These are phyloP conservation scores for Erpetoichthys calabaricus DNA, from an alignment of 2,797 vertebrate genomes.

Conservation along the genomic window DNA sequence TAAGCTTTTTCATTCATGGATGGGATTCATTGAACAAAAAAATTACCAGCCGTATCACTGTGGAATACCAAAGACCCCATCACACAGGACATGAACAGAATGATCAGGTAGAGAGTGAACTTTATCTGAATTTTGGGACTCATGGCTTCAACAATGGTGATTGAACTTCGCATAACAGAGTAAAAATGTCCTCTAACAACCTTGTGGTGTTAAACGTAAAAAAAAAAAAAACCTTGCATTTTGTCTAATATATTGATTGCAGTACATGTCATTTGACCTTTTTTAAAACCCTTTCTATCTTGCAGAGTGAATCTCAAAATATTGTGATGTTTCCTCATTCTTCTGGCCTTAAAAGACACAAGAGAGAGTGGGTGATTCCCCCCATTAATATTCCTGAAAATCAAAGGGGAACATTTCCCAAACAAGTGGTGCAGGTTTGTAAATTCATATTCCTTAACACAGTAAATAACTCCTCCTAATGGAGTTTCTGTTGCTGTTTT, in stretches of 20 bases:
- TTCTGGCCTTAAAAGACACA: constrained; percentile 31
- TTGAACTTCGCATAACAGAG: too few species aligned
- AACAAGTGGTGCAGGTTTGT: constrained; percentile 24
- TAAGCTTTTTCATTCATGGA: constrained; percentile 26
- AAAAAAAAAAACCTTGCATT: too few species aligned
- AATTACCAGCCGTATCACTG: constrained; percentile 21
- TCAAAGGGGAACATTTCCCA: constrained; percentile 26
- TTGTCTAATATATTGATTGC: not conserved
- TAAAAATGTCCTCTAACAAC: too few species aligned
- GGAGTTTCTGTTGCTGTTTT: not conserved
- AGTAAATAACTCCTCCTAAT: not conserved
- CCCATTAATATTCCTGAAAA: constrained; percentile 26
- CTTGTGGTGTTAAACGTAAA: too few species aligned
- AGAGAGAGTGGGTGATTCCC: constrained; percentile 48
- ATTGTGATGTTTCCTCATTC: constrained; percentile 25
- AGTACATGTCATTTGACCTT: not conserved
- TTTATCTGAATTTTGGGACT: not conserved
- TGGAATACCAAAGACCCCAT: constrained; percentile 18
- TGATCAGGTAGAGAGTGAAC: not conserved
- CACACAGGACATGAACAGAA: not conserved
- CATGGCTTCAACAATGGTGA: not conserved
- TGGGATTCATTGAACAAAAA: constrained; percentile 28
- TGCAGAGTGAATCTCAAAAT: not conserved
- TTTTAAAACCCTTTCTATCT: not conserved
- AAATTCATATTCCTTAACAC: not conserved